A percentile compares a stretch with the other conserved stretches of the same genome.
These are phyloP conservation scores for Salminus brasiliensis DNA, from an alignment of 2,113 vertebrate genomes.

Conservation along the genomic window DNA sequence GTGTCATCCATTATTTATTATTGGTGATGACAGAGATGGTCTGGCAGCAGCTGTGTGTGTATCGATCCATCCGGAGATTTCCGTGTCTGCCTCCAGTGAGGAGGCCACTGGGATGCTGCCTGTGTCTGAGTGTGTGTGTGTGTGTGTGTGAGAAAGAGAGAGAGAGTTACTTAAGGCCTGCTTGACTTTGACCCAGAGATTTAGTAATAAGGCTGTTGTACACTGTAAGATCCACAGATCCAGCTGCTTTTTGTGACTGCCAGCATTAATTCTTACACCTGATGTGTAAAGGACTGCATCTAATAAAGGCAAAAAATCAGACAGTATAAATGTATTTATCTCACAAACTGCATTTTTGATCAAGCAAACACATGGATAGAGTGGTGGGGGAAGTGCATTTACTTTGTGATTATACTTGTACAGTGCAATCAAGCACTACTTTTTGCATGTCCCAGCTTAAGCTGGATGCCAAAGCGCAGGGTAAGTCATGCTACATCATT, in stretches of 20 bases:
- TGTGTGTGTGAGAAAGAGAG: slow-evolving; percentile 17
- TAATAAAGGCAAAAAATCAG: too few relatives aligned
- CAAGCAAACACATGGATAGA: too few relatives aligned
- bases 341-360: too few relatives aligned
- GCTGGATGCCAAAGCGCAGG: too few relatives aligned
- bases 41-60: slow-evolving; percentile 69
- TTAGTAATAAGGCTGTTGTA: not conserved
- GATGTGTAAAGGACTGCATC: too few relatives aligned
- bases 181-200: not conserved
- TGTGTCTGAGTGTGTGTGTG: slow-evolving; percentile 27
- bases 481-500: too few relatives aligned
- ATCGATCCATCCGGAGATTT: slow-evolving; percentile 69
- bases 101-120: slow-evolving; percentile 22
- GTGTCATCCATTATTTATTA: slow-evolving; percentile 73
- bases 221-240: too few relatives aligned
- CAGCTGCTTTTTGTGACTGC: not conserved
- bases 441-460: too few relatives aligned
- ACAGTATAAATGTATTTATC: too few relatives aligned
- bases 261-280: not conserved
- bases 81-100: slow-evolving; percentile 60
- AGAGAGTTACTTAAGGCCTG: not conserved
- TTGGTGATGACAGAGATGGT: slow-evolving; percentile 70
- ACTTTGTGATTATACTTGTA: too few relatives aligned
- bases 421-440: too few relatives aligned
- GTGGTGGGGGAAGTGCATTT: too few relatives aligned